phyloP scores from a whole-genome alignment of 2,113 vertebrate species.

The Xiphophorus maculatus region DNA sequence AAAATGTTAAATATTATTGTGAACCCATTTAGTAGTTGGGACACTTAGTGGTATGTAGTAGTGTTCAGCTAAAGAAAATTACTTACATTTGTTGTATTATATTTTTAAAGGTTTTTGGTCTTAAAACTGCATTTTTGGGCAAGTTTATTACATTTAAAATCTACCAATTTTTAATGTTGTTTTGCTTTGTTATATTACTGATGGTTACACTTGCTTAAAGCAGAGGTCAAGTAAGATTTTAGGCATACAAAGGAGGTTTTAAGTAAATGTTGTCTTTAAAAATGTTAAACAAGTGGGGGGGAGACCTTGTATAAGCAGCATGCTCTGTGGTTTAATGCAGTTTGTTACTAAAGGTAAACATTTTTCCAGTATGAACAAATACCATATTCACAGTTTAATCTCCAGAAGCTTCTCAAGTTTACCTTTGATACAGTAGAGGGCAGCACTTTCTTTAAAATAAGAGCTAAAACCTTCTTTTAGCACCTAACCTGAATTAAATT shows the following conservation, averaged over 20 bases:
- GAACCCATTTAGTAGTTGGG: not conserved
- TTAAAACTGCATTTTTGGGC: not conserved
- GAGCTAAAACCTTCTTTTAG: not conserved
- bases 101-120: not conserved
- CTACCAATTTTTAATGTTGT: not conserved
- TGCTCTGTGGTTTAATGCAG: not conserved
- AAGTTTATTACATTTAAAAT: not conserved
- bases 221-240: no score
- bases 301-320: not conserved
- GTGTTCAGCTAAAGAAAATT: not conserved
- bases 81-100: not conserved
- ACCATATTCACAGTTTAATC: not conserved
- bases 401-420: slow-evolving; percentile 5
- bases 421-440: slow-evolving; percentile 69
- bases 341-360: not conserved
- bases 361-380: not conserved
- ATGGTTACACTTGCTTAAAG: no score
- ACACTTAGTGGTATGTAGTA: not conserved
- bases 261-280: not conserved
- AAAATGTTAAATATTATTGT: not conserved
- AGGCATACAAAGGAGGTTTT: not conserved
- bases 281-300: no score
- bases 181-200: not conserved
- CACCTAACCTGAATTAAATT: no score
- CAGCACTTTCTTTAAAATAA: slow-evolving; percentile 61